Percentiles rank a stretch among this genome's conserved stretches.
phyloP scores from a whole-genome alignment of 2,888 invertebrate species.

The Meliscaeva auricollis region DNA sequence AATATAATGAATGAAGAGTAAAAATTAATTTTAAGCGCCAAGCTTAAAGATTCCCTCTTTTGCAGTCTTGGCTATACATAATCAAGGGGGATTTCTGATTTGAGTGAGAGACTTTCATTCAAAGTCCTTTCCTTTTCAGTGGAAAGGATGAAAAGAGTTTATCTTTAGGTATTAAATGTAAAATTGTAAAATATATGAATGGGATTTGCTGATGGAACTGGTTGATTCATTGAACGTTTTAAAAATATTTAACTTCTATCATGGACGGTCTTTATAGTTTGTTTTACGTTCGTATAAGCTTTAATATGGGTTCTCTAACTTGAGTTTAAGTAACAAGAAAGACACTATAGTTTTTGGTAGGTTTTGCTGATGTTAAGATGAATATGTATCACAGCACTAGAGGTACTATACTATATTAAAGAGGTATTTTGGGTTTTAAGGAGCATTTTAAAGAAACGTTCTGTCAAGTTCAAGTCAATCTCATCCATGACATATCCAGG shows the following conservation, averaged over 20 bases:
- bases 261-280: not conserved
- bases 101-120: not conserved
- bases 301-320: no score
- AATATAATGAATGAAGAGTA: slow-evolving; percentile 39
- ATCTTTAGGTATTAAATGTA: slow-evolving; percentile 45
- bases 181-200: slow-evolving; percentile 37
- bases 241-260: not conserved
- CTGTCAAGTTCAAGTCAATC: no score
- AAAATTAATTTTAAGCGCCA: slow-evolving; percentile 63
- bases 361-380: no score
- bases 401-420: no score
- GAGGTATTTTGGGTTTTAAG: no score
- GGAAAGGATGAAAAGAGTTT: slow-evolving; percentile 18
- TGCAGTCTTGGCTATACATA: slow-evolving; percentile 17
- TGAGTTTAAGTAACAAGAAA: no score
- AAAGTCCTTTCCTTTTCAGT: slow-evolving; percentile 12
- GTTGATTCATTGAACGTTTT: slow-evolving; percentile 9
- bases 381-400: no score
- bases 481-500: no score
- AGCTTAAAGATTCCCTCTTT: slow-evolving; percentile 44
- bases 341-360: no score
- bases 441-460: no score
- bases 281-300: not conserved
- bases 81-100: slow-evolving; percentile 20
- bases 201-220: slow-evolving; percentile 17